A percentile compares a stretch with the other conserved stretches of the same genome.
Conservation (phyloP, 2,888 invertebrate genomes). For the Dasypolia templi region DNA sequence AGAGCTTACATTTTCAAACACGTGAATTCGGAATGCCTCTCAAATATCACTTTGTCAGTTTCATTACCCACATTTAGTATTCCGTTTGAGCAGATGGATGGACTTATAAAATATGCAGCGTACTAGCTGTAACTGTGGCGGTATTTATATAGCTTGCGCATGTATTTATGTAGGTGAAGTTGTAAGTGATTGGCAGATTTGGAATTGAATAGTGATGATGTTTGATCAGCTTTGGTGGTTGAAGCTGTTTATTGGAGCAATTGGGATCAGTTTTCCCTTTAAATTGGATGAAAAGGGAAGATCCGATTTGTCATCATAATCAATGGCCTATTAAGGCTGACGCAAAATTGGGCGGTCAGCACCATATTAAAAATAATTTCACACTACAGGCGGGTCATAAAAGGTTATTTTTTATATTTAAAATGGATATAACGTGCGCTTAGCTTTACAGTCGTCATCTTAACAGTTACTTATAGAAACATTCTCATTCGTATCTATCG, state of each 20-base stretch:
- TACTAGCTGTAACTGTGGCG: slow-evolving; percentile 44
- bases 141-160: slow-evolving; percentile 36
- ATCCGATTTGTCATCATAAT: too few relatives aligned
- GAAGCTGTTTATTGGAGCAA: background rate
- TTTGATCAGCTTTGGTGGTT: background rate
- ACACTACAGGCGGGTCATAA: too few relatives aligned
- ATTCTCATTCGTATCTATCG: background rate
- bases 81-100: slow-evolving; percentile 62
- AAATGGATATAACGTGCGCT: too few relatives aligned
- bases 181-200: slow-evolving; percentile 34
- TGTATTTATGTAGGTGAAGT: slow-evolving; percentile 19
- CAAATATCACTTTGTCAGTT: slow-evolving; percentile 55
- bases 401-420: too few relatives aligned
- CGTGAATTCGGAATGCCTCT: slow-evolving; percentile 18
- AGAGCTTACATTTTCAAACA: slow-evolving; percentile 34
- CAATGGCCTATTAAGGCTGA: background rate
- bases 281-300: background rate
- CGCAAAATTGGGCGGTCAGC: too few relatives aligned
- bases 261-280: too few relatives aligned
- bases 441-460: too few relatives aligned
- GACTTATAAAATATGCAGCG: slow-evolving; percentile 64
- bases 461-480: too few relatives aligned
- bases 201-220: slow-evolving; percentile 5
- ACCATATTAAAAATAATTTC: too few relatives aligned
- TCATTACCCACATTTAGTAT: slow-evolving; percentile 64